Base-by-base conservation (phyloP, 1,140 invertebrate genomes). In the Ridgeia piscesae region DNA sequence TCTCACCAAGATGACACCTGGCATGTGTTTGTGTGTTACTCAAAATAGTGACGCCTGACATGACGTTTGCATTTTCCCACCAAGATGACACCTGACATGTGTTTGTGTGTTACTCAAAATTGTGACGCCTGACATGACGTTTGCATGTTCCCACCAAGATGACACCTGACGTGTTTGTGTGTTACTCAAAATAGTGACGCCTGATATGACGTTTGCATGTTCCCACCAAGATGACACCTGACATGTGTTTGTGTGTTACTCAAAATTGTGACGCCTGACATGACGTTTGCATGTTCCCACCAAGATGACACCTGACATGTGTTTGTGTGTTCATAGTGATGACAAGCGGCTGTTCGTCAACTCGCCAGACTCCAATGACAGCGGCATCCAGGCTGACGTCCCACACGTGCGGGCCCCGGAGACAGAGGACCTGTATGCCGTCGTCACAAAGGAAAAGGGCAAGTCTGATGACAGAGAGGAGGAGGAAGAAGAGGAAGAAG, bases 321-420 rank as follows among this genome's bases (percentile, higher is more conserved):
- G 27, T 77, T 77, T 77, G 58, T 77, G 58, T 17, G 58, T 77
- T 77, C 17, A 21, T 21, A 77, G 58, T 93, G 92, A 93, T 27
- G 92, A 93, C 91, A 93, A 93, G 92, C 93, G 50, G n/a, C 94
- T 93, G 77, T 93, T 94, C 35, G 95, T 96, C 27, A 95, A 95
- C 93, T 96, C 95, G 1, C 95, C 95, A 1, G 95, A 96, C 92
- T 95, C 95, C 35, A 94, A 95, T 93, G 95, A 96, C 93, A 95
- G 95, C 94, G 95, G 95, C 33, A 96, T 95, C 89, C 95, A 95
- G 89, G 95, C 95, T n/a, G 91, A 93, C 35, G 91, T 93, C 14
- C 91, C 92, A 31, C 92, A 92, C 91, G 92, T 93, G 42, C 92
- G 91, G 34, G 94, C 58, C 91, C 92, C 91, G 50, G 33, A 93